Evolutionary conservation across 2,113 vertebrate species (phyloP), one percentile per base, ranked within the genome.

Genomic region (Sisor rabdophorus): DNA sequence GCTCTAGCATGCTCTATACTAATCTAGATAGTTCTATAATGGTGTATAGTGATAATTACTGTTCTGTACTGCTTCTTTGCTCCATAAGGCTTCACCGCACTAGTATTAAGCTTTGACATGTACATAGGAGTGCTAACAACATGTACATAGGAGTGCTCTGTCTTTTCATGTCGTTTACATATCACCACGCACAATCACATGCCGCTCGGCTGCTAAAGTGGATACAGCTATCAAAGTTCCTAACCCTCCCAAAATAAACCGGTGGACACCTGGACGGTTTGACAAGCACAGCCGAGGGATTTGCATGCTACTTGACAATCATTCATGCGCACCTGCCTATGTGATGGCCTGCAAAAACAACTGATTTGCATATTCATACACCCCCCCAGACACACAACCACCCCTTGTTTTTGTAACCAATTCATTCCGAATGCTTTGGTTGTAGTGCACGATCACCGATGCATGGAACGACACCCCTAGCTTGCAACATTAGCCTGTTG

Each of bases 231-330:
- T 59, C 40, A 71, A 67, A 82, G 69, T 59, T n/a, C 58, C 58
- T 68, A 36, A 70, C 63, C 70, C 63, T 64, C 54, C 54, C 50
- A 26, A 64, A 80, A 74, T 40, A 12, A 56, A 26, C 58, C n/a
- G 6, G 78, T 36, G 77, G 50, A 73, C 73, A 50, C 36, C 36
- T 75, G 76, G 68, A 50, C 28, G 53, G 58, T 19, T 52, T 52
- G 53, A 55, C 76, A 74, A 67, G 52, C 72, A 64, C 24, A 75
- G 71, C 47, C 61, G 65, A 59, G 70, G 32, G n/a, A 30, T 81
- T 80, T 81, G 79, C 82, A 83, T 81, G 75, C 36, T 64, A 68
- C 72, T 73, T 71, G 73, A 68, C 67, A 81, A 73, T 77, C 76
- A 70, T 63, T 73, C 77, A 83, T 54, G 56, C 72, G 40, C 81